Percentiles rank a stretch among this genome's conserved stretches.
phyloP scores from a whole-genome alignment of 2,888 invertebrate species.

The Drosophila bunnanda region DNA sequence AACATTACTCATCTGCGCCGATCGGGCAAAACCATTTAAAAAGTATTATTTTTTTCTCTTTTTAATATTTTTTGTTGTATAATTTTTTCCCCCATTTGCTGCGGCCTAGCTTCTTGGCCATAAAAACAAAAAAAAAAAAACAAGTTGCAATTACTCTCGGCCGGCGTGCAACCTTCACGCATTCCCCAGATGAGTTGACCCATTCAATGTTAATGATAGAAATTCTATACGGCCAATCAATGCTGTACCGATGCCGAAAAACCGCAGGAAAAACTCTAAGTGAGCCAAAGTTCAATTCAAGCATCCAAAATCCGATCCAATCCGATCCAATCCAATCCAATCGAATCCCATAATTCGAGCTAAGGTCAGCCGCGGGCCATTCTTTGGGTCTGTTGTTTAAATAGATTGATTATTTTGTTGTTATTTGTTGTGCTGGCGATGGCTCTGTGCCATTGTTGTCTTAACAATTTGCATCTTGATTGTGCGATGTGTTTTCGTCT shows the following conservation, averaged over 20 bases:
- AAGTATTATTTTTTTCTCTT: slow-evolving; percentile 57
- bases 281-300: slow-evolving; percentile 34
- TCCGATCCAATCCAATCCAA: slow-evolving; percentile 7
- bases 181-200: slow-evolving; percentile 58
- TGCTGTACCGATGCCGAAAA: slow-evolving; percentile 31
- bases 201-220: slow-evolving; percentile 68
- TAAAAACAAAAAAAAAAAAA: slow-evolving; percentile 53
- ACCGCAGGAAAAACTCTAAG: slow-evolving; percentile 34
- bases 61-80: slow-evolving; percentile 1
- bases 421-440: slow-evolving; percentile 43
- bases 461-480: slow-evolving; percentile 74
- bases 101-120: slow-evolving; percentile 37
- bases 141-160: slow-evolving; percentile 58
- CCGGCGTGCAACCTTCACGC: slow-evolving; percentile 72
- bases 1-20: slow-evolving; percentile 73
- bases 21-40: slow-evolving; percentile 59
- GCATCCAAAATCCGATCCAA: neutral
- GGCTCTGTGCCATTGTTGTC: slow-evolving; percentile 42
- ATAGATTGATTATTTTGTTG: slow-evolving; percentile 72
- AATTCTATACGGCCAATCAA: slow-evolving; percentile 66
- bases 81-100: slow-evolving; percentile 20
- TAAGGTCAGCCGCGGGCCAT: slow-evolving; percentile 63
- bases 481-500: slow-evolving; percentile 44
- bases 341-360: slow-evolving; percentile 61
- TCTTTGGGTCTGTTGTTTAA: slow-evolving; percentile 58